Conservation (phyloP, 1,140 invertebrate species). For the Microplitis mediator region DNA sequence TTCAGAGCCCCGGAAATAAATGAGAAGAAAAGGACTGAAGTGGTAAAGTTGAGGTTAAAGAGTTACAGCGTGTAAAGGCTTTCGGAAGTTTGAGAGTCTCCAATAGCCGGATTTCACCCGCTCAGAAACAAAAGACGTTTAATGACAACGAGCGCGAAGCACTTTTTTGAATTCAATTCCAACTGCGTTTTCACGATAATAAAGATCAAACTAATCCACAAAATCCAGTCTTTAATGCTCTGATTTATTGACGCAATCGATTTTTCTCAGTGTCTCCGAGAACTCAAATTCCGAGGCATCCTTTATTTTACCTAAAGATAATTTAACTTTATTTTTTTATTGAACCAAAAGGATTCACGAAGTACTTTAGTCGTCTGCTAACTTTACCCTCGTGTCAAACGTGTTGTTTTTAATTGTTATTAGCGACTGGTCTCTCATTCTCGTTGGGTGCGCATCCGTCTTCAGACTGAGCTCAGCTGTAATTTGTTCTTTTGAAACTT, state of each 20-base stretch:
- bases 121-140: not conserved
- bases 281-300: no score
- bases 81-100: not conserved
- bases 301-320: not conserved
- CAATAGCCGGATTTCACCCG: not conserved
- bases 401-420: conserved; percentile 9
- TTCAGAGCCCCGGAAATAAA: not conserved
- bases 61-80: not conserved
- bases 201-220: no score
- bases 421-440: not conserved
- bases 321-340: not conserved
- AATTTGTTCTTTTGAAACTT: conserved; percentile 9
- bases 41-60: not conserved
- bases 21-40: not conserved
- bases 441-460: not conserved
- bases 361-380: not conserved
- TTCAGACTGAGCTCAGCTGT: not conserved
- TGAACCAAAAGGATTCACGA: not conserved
- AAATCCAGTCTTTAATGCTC: no score
- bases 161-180: no score
- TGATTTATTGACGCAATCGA: no score
- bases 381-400: not conserved
- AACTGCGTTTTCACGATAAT: no score
- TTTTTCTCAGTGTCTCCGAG: no score
- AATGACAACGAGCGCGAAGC: no score